Base-by-base conservation (phyloP, 2,113 vertebrate genomes). In the Eolophus roseicapilla region DNA sequence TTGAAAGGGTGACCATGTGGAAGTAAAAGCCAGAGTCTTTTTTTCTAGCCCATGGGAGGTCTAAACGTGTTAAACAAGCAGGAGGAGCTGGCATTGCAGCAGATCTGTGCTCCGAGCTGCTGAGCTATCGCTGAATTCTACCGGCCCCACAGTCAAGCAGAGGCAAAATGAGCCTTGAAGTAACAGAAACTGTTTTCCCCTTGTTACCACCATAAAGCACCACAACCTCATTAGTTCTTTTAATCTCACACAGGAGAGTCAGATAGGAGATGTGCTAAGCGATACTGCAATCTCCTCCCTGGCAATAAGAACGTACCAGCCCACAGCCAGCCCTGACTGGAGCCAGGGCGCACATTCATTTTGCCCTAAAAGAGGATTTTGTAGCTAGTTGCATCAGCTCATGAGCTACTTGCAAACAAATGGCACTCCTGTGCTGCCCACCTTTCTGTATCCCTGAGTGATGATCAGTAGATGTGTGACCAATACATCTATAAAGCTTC, bases 11-110 rank as follows among this genome's bases (percentile, higher is more conserved):
- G 92, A 39, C 27, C 11, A 12, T 0, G 8, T 75, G 57, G 74
- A 73, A 87, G n/a, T 52, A 49, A 94, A 95, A 87, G 78, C 44
- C 85, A 94, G 64, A 74, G 50, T 49, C 35, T 43, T 33, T 79
- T 43, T 28, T 81, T 88, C 57, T 41, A 91, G 44, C 53, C 29
- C 49, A 46, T 2, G 0, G 49, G n/a, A 53, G 29, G 6, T 50
- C 49, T 82, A 7, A 79, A 41, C 46, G 41, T 44, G 65, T 41
- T 87, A 47, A 86, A 70, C 11, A 55, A 43, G 55, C 13, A 35
- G 73, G 70, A 68, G 29, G 44, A 85, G 41, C 46, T 79, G 70
- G 44, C 53, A 37, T 13, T 69, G 71, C 3, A 3, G 53, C 59
- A 93, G 60, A 17, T 43, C 37, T 92, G 67, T 69, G 79, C 79